Percentiles rank a stretch among this genome's conserved stretches.
Conservation (phyloP, 2,888 invertebrate species). For the Leptinotarsa juncta region DNA sequence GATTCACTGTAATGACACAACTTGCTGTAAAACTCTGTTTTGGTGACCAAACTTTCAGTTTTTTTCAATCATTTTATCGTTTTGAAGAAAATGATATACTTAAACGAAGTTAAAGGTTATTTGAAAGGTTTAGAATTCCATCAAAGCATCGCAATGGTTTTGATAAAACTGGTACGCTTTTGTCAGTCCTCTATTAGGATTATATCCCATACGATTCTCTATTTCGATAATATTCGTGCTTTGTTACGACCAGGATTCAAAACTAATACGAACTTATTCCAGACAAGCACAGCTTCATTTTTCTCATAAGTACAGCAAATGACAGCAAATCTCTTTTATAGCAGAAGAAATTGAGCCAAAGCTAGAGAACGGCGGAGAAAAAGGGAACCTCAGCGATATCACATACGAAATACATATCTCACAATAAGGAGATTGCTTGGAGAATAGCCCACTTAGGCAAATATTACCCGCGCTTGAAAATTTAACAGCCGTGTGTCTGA, state of each 20-base stretch:
- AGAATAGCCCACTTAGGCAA: conserved; percentile 57
- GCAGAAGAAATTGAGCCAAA: conserved; percentile 54
- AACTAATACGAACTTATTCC: conserved; percentile 14
- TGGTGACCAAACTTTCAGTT: no score
- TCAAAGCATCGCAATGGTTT: background rate
- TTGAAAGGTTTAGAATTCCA: no score
- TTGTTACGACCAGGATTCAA: background rate
- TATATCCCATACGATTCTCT: background rate
- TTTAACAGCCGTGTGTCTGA: conserved; percentile 48
- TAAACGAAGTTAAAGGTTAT: no score
- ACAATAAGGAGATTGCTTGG: conserved; percentile 53
- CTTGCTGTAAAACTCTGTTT: no score
- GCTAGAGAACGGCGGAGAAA: conserved; percentile 50
- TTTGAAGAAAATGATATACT: no score
- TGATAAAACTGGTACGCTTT: background rate
- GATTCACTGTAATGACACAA: no score
- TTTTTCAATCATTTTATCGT: no score
- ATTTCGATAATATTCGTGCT: background rate
- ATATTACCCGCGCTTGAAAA: conserved; percentile 59
- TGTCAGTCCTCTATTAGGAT: background rate
- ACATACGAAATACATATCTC: conserved; percentile 51
- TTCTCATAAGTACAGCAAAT: conserved; percentile 41
- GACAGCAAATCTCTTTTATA: conserved; percentile 56
- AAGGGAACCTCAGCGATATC: conserved; percentile 46
- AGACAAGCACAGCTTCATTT: conserved; percentile 31